A percentile compares a stretch with the other conserved stretches of the same genome.
These are phyloP conservation scores for Heptranchias perlo DNA, from an alignment of 2,113 vertebrate species.

Conservation along the genomic window DNA sequence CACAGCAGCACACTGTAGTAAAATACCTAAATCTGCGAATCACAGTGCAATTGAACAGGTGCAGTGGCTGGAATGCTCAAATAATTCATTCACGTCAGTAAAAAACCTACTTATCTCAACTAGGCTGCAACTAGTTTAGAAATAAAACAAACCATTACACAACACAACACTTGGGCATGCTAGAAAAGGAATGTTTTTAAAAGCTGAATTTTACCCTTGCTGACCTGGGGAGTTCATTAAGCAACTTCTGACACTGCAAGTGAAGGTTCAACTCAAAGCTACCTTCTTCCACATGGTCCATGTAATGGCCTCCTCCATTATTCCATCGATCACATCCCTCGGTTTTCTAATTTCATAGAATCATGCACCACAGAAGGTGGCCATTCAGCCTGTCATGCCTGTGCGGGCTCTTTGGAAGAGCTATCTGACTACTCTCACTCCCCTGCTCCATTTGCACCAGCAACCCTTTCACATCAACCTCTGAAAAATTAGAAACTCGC, in stretches of 20 bases:
- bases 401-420: neutral
- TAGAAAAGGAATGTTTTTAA: neutral
- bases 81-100: neutral
- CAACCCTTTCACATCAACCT: neutral
- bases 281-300: neutral
- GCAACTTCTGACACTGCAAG: neutral
- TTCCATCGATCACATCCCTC: too few relatives aligned
- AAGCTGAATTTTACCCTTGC: neutral
- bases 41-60: neutral
- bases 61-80: neutral
- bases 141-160: neutral
- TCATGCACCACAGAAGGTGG: neutral
- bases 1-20: neutral
- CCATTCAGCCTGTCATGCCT: neutral
- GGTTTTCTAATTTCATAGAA: neutral
- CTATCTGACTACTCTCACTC: neutral
- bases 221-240: neutral
- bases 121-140: neutral
- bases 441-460: neutral
- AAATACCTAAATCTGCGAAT: neutral
- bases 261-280: neutral
- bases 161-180: neutral
- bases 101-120: neutral
- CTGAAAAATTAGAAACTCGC: neutral
- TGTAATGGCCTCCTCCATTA: neutral